phyloP scores from a whole-genome alignment of 2,888 invertebrate genomes.

The Dendrolimus pini region DNA sequence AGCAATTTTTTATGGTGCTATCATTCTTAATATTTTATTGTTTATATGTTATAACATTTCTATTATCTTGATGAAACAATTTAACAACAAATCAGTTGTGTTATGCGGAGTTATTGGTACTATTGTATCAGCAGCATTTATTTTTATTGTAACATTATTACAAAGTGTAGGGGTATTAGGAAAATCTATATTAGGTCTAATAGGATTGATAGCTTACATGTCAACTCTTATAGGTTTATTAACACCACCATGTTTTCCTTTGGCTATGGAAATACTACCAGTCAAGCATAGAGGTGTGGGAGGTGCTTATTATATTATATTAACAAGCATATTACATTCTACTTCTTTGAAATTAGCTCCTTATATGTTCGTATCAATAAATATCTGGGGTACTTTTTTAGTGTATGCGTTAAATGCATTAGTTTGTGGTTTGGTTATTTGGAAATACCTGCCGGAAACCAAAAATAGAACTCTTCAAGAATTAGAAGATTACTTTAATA shows the following conservation, averaged over 20 bases:
- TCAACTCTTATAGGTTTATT: constrained; percentile 11
- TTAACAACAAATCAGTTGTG: constrained; percentile 15
- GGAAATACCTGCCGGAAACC: constrained; percentile 17
- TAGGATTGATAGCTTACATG: constrained; percentile 11
- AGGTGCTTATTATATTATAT: constrained; percentile 14
- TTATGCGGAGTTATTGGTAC: constrained; percentile 9
- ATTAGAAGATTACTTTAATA: constrained; percentile 15
- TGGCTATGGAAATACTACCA: constrained; percentile 18
- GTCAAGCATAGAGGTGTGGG: constrained; percentile 17
- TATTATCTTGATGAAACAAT: constrained; percentile 11
- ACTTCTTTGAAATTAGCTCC: constrained; percentile 15
- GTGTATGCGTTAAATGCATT: constrained; percentile 10
- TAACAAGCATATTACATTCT: constrained; percentile 10
- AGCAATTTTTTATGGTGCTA: constrained; percentile 11
- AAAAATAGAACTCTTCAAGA: constrained; percentile 13
- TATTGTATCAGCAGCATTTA: constrained; percentile 5
- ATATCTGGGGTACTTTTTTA: constrained; percentile 15
- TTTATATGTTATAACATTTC: constrained; percentile 8
- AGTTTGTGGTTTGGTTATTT: constrained; percentile 11
- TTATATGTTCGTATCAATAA: constrained; percentile 12
- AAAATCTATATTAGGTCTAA: constrained; percentile 10
- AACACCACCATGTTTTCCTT: constrained; percentile 7
- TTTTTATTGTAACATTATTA: constrained; percentile 6
- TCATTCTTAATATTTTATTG: constrained; percentile 5
- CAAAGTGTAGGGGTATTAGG: constrained; percentile 8